Base-by-base conservation (phyloP, 2,113 vertebrate genomes). In the Hucho hucho region DNA sequence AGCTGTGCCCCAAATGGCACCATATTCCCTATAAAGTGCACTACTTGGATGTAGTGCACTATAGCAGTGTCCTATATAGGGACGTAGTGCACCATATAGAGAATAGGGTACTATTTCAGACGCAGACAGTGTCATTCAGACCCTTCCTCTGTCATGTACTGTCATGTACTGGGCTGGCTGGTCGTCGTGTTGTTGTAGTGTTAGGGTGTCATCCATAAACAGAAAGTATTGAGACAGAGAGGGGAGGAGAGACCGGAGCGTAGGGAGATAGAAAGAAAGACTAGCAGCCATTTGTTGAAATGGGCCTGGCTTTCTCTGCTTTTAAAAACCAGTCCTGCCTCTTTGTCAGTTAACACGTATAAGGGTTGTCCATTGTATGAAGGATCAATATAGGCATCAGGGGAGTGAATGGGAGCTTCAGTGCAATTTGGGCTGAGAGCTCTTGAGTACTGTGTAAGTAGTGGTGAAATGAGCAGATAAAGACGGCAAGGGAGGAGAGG, bases 321-420 rank as follows among this genome's bases (percentile, higher is more conserved):
- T 77, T 58, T 67, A 25, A n/a, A 64, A 14, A 25, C 4, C 6
- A 32, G 32, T 46, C 47, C 68, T 18, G 74, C 64, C 64, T 75
- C 67, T 78, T 80, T 75, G 80, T 76, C 70, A 75, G 65, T 76
- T 72, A 67, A 56, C 79, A 69, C 67, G 70, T 59, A 68, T 70
- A 76, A n/a, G 3, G 76, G 69, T 53, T 73, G 74, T 65, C 63
- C 74, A 83, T 87, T 85, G 83, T 80, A 70, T 14, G 20, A 25
- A 56, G 16, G 69, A 75, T 74, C 77, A 76, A 80, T 76, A 78
- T 73, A 74, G 73, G 75, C 80, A 80, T 83, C 82, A 85, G 29
- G 80, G 83, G 69, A 70, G 83, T 83, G 81, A 84, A 87, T 75
- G 73, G 79, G 73, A 78, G 79, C 83, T 85, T 85, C 81, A 80